phyloP scores from a whole-genome alignment of 2,888 invertebrate species.

The Epistrophe eligans region DNA sequence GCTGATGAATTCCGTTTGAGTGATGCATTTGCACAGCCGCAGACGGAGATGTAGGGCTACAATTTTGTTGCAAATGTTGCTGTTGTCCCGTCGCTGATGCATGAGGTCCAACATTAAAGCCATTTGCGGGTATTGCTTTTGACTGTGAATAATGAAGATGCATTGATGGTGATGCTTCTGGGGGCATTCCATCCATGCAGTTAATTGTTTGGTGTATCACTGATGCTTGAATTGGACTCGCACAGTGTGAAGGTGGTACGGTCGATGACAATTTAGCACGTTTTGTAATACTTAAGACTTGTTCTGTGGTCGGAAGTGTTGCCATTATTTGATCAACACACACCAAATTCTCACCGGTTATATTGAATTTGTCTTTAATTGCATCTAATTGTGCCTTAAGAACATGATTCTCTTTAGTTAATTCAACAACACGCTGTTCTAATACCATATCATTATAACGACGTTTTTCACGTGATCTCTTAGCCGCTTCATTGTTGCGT shows the following conservation, averaged over 20 bases:
- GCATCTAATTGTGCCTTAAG: slow-evolving; percentile 96
- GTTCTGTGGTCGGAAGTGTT: slow-evolving; percentile 92
- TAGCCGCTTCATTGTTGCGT: slow-evolving; percentile 98
- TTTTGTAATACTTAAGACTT: slow-evolving; percentile 93
- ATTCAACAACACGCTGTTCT: slow-evolving; percentile 95
- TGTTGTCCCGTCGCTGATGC: slow-evolving; percentile 44
- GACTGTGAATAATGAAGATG: slow-evolving; percentile 57
- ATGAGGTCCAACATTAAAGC: slow-evolving; percentile 38
- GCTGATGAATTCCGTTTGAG: slow-evolving; percentile 49
- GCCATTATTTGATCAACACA: slow-evolving; percentile 95
- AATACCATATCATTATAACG: slow-evolving; percentile 98
- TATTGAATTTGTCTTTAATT: slow-evolving; percentile 96
- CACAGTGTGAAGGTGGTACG: slow-evolving; percentile 85
- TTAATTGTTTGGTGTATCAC: slow-evolving; percentile 86
- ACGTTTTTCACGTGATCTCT: slow-evolving; percentile 97
- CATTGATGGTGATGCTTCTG: slow-evolving; percentile 54
- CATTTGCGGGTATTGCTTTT: slow-evolving; percentile 80
- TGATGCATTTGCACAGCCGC: slow-evolving; percentile 52
- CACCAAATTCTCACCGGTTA: slow-evolving; percentile 93
- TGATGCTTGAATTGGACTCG: slow-evolving; percentile 86
- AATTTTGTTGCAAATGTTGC: slow-evolving; percentile 33
- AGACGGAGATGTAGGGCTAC: slow-evolving; percentile 22
- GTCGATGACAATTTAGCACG: slow-evolving; percentile 85
- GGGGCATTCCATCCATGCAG: slow-evolving; percentile 64
- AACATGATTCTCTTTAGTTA: slow-evolving; percentile 97